Evolutionary conservation across 2,797 vertebrate species (phyloP), one percentile per base, ranked within the genome.

Genomic region (Molossus alvarezi): DNA sequence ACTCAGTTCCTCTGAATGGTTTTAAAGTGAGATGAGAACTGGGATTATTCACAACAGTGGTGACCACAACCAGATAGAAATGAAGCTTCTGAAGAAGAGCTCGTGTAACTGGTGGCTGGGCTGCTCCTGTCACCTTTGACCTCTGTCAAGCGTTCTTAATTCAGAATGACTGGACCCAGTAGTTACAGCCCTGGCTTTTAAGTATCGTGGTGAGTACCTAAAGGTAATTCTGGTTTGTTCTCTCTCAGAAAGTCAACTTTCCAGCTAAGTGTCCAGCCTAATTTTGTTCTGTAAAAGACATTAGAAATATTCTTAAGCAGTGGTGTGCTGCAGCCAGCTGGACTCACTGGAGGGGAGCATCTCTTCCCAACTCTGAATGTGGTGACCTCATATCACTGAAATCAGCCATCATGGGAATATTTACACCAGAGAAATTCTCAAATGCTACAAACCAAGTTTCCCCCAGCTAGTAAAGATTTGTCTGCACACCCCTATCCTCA

Each of bases 181-280:
- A 27, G 27, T n/a, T 62, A 33, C 0, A 41, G 10, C 0, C 75
- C 15, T 9, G 8, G 9, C 11, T 45, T 5, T 8, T 5, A 14
- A 25, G 55, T 88, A 7, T 12, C 13, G 23, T 67, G 33, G 15
- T 14, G n/a, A 51, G 48, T 6, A 58, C 20, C 69, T 45, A 2
- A 1, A 88, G 21, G 33, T 37, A 55, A 45, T 45, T 72, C 51
- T 57, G 17, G 4, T 10, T 71, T 67, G 29, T 69, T 87, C 33
- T 87, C 80, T 76, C 37, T 90, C 21, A 58, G 69, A 93, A 79
- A 57, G 25, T 62, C 27, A 37, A 15, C 13, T n/a, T 92, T 90
- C 92, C 29, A 81, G 8, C 29, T 67, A 82, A 51, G 20, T 27
- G 2, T 3, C 4, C 57, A 76, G n/a, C 45, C 27, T 65, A 33